Percentiles rank a stretch among this genome's conserved stretches.
These are phyloP conservation scores for Temnothorax rugatulus DNA, from an alignment of 2,888 invertebrate species.

Conservation along the genomic window DNA sequence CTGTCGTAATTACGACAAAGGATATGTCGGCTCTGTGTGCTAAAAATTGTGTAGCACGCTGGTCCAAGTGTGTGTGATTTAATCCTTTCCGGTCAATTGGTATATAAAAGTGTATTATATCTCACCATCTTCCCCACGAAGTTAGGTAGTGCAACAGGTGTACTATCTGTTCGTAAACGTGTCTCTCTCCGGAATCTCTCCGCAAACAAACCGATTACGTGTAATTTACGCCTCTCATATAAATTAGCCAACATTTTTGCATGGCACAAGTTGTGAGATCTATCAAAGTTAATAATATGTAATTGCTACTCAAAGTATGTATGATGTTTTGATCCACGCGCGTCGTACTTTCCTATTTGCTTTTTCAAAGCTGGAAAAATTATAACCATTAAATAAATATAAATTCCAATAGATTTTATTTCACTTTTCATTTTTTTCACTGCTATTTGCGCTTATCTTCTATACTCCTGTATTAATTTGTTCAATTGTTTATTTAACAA, in stretches of 20 bases:
- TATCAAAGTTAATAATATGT: not conserved
- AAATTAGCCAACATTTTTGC: not conserved
- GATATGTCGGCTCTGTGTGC: slow-evolving; percentile 10
- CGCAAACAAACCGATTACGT: not conserved
- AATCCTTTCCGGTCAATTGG: slow-evolving; percentile 9
- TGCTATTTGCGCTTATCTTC: not conserved
- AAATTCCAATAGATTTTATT: not conserved
- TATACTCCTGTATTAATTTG: not conserved
- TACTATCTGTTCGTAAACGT: not conserved
- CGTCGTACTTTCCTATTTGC: not conserved
- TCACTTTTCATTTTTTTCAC: not conserved
- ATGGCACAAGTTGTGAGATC: not conserved
- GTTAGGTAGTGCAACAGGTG: slow-evolving; percentile 23
- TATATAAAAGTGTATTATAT: not conserved
- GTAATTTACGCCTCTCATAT: not conserved
- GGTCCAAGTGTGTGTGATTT: not conserved
- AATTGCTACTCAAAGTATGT: not conserved
- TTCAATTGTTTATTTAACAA: not conserved
- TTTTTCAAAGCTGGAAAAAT: not conserved
- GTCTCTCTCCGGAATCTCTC: slow-evolving; percentile 6
- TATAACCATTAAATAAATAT: not conserved
- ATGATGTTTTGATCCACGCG: not conserved
- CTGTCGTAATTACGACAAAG: slow-evolving; percentile 39
- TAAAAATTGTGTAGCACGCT: not conserved
- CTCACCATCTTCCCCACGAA: not conserved